Base-by-base conservation (phyloP, 1,140 invertebrate species). In the Bombus waltoni region DNA sequence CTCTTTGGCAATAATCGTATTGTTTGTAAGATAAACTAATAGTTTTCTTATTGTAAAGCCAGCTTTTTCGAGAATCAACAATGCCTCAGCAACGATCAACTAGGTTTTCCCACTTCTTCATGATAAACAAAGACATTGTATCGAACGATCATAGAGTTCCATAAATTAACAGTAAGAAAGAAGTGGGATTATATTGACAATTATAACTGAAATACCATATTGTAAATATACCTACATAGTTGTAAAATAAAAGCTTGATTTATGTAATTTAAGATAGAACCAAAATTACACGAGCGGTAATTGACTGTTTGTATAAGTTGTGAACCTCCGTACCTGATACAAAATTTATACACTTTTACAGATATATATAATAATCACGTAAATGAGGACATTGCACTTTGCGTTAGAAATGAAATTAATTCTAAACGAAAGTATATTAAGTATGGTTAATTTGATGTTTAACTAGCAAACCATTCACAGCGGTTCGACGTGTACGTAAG, bases 371-470 rank as follows among this genome's bases (percentile, higher is more conserved):
- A 35, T 25, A 38, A 44, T 72, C 28, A 44, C 15, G 13, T 73
- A 15, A 42, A 42, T 15, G 28, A 57, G 68, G 72, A 42, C 66
- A 35, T 77, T 77, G 75, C n/a, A 79, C 62, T 44, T 82, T 10
- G 28, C 70, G 32, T 13, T 44, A 18, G 71, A 85, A 86, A 59
- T 28, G 59, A 68, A 66, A 87, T 87, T 84, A 71, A 88, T 90
- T 42, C 79, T 75, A 85, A 88, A 87, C 59, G 87, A 89, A 89
- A 91, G 89, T 87, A 32, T 76, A 84, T 75, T 62, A 35, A 44
- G 73, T 35, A 89, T 47, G 70, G 62, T 68, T 71, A 35, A 40
- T 65, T 40, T 53, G 18, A 90, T 42, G 83, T 66, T 77, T 86
- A 88, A 91, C 90, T 90, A 89, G 81, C 68, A 42, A 80, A 86